Evolutionary conservation across 2,888 invertebrate species (phyloP).

Genomic region (Cremastinae sp.): DNA sequence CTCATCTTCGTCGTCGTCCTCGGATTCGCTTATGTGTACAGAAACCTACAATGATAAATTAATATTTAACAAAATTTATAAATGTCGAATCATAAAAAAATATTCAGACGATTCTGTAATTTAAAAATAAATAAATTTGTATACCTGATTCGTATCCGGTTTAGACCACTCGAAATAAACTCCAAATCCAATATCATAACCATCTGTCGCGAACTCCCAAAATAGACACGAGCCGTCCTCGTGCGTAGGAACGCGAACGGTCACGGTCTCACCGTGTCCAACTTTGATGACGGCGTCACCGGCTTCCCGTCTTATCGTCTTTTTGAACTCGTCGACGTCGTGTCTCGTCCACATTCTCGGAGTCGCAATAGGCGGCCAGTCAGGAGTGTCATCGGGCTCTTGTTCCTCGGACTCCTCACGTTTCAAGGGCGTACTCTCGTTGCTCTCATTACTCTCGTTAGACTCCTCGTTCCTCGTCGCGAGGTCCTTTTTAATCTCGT

Average conservation of each 20-base stretch:
- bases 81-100: background rate
- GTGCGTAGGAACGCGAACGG: constrained; percentile 98
- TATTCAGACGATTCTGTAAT: background rate
- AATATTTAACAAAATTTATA: background rate
- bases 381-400: constrained; percentile 66
- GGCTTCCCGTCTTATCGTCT: constrained; percentile 88
- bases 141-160: constrained; percentile 85
- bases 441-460: constrained; percentile 71
- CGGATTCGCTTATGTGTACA: constrained; percentile 97
- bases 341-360: constrained; percentile 98
- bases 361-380: constrained; percentile 83
- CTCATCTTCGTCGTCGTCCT: constrained; percentile 92
- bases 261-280: constrained; percentile 98
- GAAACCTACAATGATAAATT: constrained; percentile 83
- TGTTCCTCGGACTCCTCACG: constrained; percentile 69
- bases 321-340: constrained; percentile 95
- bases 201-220: constrained; percentile 99
- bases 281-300: constrained; percentile 95
- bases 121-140: background rate
- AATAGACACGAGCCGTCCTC: constrained; percentile 95
- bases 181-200: constrained; percentile 98
- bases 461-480: constrained; percentile 73
- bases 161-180: constrained; percentile 99
- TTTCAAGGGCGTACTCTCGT: constrained; percentile 67
- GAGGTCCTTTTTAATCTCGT: constrained; percentile 64